A percentile compares a stretch with the other conserved stretches of the same genome.
These are phyloP conservation scores for Periphyllus acericola DNA, from an alignment of 2,888 invertebrate genomes.

Conservation along the genomic window DNA sequence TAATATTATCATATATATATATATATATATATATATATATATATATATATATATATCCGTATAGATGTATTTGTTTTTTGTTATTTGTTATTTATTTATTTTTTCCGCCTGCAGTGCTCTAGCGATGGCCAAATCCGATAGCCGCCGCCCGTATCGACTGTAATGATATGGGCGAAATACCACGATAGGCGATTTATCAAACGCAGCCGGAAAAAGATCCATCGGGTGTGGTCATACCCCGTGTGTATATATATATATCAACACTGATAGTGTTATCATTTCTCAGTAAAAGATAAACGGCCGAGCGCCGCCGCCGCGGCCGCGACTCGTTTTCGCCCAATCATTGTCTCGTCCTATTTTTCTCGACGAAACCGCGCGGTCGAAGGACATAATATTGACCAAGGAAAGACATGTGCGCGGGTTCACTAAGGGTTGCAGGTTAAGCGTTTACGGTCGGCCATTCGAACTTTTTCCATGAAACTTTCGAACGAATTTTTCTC, in stretches of 20 bases:
- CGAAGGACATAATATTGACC: neutral
- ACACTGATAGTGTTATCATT: neutral
- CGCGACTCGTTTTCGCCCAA: neutral
- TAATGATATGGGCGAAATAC: neutral
- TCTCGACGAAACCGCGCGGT: neutral
- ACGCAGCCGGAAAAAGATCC: slow-evolving; percentile 17
- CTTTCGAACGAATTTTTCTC: too few relatives aligned
- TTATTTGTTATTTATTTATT: neutral
- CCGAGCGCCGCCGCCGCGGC: neutral
- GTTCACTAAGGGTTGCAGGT: neutral
- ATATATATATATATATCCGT: neutral
- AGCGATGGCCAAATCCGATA: neutral
- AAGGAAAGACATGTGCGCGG: neutral
- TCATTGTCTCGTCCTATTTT: neutral
- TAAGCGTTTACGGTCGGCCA: too few relatives aligned
- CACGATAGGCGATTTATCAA: slow-evolving; percentile 23
- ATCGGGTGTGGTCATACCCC: slow-evolving; percentile 13
- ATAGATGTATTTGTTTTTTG: neutral
- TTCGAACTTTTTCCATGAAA: too few relatives aligned
- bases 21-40: neutral
- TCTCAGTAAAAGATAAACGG: neutral
- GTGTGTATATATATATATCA: neutral
- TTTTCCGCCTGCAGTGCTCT: neutral
- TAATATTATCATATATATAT: too few relatives aligned
- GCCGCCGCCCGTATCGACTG: neutral